Evolutionary conservation across 1,140 invertebrate genomes (phyloP).

Genomic region (Brachionus calyciflorus): DNA sequence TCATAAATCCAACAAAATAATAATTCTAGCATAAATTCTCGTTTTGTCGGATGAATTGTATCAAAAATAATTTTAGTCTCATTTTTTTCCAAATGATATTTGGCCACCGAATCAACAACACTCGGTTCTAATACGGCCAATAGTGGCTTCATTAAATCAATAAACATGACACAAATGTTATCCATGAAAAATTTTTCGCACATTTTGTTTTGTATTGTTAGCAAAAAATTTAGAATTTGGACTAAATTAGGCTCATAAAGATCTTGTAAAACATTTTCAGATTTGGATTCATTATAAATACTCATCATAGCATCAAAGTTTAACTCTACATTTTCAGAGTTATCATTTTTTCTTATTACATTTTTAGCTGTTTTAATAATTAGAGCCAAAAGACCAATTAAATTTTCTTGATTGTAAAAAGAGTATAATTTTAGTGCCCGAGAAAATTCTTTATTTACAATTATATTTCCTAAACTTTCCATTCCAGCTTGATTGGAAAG

Average conservation of each 20-base stretch:
- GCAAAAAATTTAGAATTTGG: not conserved
- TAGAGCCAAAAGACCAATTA: not conserved
- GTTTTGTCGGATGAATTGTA: not conserved
- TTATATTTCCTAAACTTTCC: not conserved
- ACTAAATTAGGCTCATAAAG: not conserved
- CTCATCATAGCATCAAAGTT: not conserved
- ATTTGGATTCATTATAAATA: not conserved
- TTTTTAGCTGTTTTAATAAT: not conserved
- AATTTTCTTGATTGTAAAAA: conserved; percentile 4
- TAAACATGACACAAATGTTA: conserved; percentile 10
- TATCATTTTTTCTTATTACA: not conserved
- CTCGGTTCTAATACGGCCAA: not conserved
- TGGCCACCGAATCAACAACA: not conserved
- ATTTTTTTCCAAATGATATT: conserved; percentile 6
- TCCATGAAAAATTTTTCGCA: not conserved
- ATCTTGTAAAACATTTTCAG: not conserved
- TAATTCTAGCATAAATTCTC: conserved; percentile 7
- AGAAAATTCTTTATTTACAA: not conserved
- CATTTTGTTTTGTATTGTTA: not conserved
- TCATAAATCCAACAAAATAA: conserved; percentile 13
- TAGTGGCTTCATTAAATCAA: not conserved
- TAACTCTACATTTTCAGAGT: not conserved
- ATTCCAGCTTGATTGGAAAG: not conserved
- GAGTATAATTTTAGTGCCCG: not conserved
- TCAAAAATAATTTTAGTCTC: not conserved